Evolutionary conservation across 2,113 vertebrate species (phyloP), one percentile per base, ranked within the genome.

Genomic region (Campylomormyrus numenius): DNA sequence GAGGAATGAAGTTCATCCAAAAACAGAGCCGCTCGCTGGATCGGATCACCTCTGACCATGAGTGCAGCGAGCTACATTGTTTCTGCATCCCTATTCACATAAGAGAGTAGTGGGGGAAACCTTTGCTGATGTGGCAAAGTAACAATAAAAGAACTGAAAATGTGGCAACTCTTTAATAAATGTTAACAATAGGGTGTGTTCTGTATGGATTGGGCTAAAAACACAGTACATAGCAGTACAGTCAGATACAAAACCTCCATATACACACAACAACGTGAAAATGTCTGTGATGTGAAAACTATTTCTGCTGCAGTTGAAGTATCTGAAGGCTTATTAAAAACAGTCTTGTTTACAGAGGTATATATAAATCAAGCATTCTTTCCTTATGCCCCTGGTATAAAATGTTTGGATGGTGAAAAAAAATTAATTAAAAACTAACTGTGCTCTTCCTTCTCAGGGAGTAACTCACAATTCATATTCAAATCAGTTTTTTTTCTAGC

Each of bases 1-100:
- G 85, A 87, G 27, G 50, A 87, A 13, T 52, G 85, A 87, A 87
- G 85, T 87, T 87, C 85, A 56, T 87, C 85, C 85, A 87, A 87
- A 87, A 87, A n/a, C 27, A 39, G 15, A 39, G 9, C 45, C 19
- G 21, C 83, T 80, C 49, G 5, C 50, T 52, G 50, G 15, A 87
- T 27, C 49, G 13, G 19, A 53, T 31, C 49, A 53, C 85, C 50
- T 87, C 85, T 53, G 45, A 31, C 85, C 85, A 53, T 4, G 4
- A 87, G 27, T 87, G 85, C 46, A 4, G 49, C 4, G 0, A 87
- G 49, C 11, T 17, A 1, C 42, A 21, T 39, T 35, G 85, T 52
- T 53, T 53, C 50, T 87, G 15, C 85, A 11, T n/a, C 48, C 48
- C 24, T 27, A n/a, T 86, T 15, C 45, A 27, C 84, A 50, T 49